These are phyloP conservation scores for Empidonax traillii DNA, from an alignment of 2,113 vertebrate genomes.

Conservation along the genomic window DNA sequence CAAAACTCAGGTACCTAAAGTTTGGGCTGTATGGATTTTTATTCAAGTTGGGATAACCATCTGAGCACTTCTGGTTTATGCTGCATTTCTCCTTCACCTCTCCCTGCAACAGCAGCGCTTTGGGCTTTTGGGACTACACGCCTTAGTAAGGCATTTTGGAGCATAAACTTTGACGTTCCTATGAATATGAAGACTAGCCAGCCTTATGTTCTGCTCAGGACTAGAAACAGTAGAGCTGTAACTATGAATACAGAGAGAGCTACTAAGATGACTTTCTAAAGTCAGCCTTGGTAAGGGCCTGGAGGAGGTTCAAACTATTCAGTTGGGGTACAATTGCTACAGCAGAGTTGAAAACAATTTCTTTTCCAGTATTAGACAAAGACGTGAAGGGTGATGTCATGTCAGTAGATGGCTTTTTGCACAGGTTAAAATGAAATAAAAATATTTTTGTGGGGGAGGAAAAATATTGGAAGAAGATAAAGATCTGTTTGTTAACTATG, in stretches of 20 bases:
- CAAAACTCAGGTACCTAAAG: not conserved
- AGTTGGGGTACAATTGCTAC: not conserved
- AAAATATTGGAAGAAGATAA: not conserved
- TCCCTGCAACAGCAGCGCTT: not conserved
- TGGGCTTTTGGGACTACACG: not conserved
- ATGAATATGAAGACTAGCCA: not conserved
- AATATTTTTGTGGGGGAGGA: not conserved
- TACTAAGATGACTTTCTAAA: not conserved
- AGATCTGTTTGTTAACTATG: not conserved
- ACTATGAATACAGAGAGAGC: not conserved
- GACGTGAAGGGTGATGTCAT: not conserved
- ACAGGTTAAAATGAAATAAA: not conserved
- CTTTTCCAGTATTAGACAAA: not conserved
- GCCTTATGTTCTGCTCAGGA: not conserved
- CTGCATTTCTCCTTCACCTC: not conserved
- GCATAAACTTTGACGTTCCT: not conserved
- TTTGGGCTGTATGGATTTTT: not conserved
- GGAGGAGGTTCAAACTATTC: not conserved
- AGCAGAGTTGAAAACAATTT: not conserved
- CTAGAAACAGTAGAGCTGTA: not conserved
- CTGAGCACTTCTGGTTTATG: not conserved
- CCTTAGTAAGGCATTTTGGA: constrained; percentile 34
- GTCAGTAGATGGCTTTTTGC: not conserved
- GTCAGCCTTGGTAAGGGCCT: not conserved
- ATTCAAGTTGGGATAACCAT: not conserved